phyloP scores from a whole-genome alignment of 1,140 invertebrate genomes.

The Ceratosolen fusciceps region DNA sequence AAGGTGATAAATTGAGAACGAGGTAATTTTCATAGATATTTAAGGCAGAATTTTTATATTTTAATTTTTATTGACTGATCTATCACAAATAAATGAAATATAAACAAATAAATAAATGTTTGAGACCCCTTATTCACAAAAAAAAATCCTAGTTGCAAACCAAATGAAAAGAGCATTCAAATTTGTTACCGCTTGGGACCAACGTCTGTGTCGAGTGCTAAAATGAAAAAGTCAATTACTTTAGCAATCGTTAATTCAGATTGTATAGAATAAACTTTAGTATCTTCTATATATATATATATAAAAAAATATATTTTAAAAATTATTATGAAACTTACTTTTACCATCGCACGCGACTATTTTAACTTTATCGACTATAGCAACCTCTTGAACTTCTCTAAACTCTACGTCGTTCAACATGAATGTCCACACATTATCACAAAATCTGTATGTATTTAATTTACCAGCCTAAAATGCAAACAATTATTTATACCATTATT shows the following conservation, averaged over 20 bases:
- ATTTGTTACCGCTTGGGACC: slow-evolving; percentile 64
- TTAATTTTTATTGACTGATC: slow-evolving; percentile 44
- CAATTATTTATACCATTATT: not conserved
- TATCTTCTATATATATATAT: not conserved
- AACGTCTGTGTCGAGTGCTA: slow-evolving; percentile 64
- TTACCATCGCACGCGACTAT: slow-evolving; percentile 99
- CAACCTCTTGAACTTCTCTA: slow-evolving; percentile 94
- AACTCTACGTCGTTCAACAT: slow-evolving; percentile 99
- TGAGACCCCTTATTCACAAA: slow-evolving; percentile 31
- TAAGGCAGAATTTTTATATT: slow-evolving; percentile 12
- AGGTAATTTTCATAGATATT: slow-evolving; percentile 4
- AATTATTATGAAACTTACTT: slow-evolving; percentile 75
- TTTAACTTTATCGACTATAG: slow-evolving; percentile 97
- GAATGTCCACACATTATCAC: slow-evolving; percentile 99
- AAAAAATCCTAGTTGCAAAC: slow-evolving; percentile 29
- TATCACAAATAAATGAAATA: slow-evolving; percentile 47
- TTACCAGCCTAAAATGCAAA: slow-evolving; percentile 84
- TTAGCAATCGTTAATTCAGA: slow-evolving; percentile 1
- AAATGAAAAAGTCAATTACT: slow-evolving; percentile 49
- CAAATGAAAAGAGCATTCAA: slow-evolving; percentile 16
- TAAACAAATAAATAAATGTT: slow-evolving; percentile 47
- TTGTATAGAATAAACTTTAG: no score
- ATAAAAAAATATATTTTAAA: not conserved
- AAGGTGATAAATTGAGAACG: slow-evolving; percentile 41
- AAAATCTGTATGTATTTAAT: slow-evolving; percentile 98